Evolutionary conservation across 2,888 invertebrate genomes (phyloP), one percentile per base, ranked within the genome.

Genomic region (Zaprionus bogoriensis): DNA sequence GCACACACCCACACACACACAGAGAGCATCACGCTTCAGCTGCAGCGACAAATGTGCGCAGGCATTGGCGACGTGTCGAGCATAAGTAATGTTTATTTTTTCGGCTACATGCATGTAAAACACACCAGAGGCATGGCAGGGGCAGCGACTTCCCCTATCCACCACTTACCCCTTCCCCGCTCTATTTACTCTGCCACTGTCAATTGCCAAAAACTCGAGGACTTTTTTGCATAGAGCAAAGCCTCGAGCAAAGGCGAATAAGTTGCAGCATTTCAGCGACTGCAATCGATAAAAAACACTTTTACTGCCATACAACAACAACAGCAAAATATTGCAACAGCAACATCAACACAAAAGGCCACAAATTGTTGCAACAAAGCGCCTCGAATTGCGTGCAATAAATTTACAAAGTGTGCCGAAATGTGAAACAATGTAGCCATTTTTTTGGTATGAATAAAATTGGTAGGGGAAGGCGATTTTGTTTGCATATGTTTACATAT

Each of bases 1-100:
- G 54, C 58, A 17, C 25, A 58, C 51, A 55, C 46, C 19, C 9
- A 55, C 30, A 62, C 59, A 28, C 46, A 57, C 47, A 51, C 47
- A 20, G 14, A 61, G 22, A 39, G 20, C 50, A 52, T 53, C 57
- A 66, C 63, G 67, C 73, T 36, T 58, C 42, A 45, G 36, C 38
- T 76, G 77, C 74, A 77, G 39, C 64, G 71, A 67, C 76, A 80
- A 66, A 47, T 55, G 38, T 27, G 53, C 53, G 46, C 12, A 20
- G 25, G 46, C 10, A 54, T 38, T 52, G 55, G 59, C 74, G 59
- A 74, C 84, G 79, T 84, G 81, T 80, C 59, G 64, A 59, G 79
- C 74, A 84, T 80, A 80, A 84, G 66, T 72, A 81, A 80, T 84
- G 78, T 74, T 80, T 69, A 77, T 77, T 71, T 68, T 74, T 66